These are phyloP conservation scores for Setipinna tenuifilis DNA, from an alignment of 2,797 vertebrate genomes.

Conservation along the genomic window DNA sequence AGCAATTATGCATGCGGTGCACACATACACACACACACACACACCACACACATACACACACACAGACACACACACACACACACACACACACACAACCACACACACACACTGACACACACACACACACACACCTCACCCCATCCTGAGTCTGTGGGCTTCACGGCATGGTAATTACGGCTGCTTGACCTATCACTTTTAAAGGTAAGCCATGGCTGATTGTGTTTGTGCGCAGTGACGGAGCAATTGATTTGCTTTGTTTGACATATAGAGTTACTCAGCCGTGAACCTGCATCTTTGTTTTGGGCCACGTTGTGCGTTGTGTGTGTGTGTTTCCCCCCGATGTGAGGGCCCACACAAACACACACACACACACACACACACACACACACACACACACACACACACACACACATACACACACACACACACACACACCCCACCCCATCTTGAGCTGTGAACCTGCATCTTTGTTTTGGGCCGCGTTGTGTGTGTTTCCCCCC, in stretches of 20 bases:
- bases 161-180: constrained; percentile 46
- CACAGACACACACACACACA: constrained; percentile 8
- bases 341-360: too few relatives aligned
- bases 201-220: constrained; percentile 49
- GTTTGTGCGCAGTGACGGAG: constrained; percentile 45
- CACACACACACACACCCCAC: too few relatives aligned
- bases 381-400: too few relatives aligned
- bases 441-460: constrained; percentile 36
- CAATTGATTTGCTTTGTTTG: constrained; percentile 64
- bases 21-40: constrained; percentile 8
- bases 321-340: constrained; percentile 35
- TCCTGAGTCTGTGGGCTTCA: constrained; percentile 24
- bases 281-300: constrained; percentile 47
- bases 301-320: constrained; percentile 20
- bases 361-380: too few relatives aligned
- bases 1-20: background rate
- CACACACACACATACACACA: too few relatives aligned
- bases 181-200: constrained; percentile 56
- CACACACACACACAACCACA: constrained; percentile 10
- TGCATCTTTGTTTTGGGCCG: constrained; percentile 47
- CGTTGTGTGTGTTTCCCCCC: constrained; percentile 30
- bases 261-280: constrained; percentile 53
- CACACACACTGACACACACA: background rate
- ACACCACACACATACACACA: background rate
- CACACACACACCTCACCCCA: background rate